A percentile compares a stretch with the other conserved stretches of the same genome.
Evolutionary conservation across 53 echinoderm and acorn worm species (phyloP).

Genomic region (Pentamera pediparva): DNA sequence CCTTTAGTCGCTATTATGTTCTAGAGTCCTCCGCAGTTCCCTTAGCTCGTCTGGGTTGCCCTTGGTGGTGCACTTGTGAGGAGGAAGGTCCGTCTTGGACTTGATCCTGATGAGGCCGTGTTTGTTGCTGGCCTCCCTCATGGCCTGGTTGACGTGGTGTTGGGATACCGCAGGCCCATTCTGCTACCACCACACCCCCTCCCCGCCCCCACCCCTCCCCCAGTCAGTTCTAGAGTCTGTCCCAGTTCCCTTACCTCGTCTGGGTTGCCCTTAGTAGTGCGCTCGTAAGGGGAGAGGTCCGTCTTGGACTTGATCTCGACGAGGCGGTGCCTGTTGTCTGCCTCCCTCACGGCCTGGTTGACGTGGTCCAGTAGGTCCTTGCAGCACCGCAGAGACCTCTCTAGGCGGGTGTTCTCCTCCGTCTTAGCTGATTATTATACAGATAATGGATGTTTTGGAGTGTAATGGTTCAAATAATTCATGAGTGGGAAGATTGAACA

Average conservation of each 20-base stretch:
- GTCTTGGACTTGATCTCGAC: conserved; percentile 52
- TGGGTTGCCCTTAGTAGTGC: conserved; percentile 53
- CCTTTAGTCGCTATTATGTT: too few species aligned
- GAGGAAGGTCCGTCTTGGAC: conserved; percentile 58
- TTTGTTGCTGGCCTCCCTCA: conserved; percentile 78
- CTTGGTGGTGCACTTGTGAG: conserved; percentile 68
- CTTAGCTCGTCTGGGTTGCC: conserved; percentile 57
- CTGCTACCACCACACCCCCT: too few species aligned
- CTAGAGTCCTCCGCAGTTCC: too few species aligned
- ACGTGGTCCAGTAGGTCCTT: conserved; percentile 68
- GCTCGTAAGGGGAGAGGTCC: conserved; percentile 73
- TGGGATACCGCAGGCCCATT: too few species aligned
- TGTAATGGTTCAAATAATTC: too few species aligned
- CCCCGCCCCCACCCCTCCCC: too few species aligned
- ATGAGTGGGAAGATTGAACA: too few species aligned
- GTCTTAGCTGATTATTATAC: conserved; percentile 46
- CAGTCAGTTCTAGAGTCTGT: too few species aligned
- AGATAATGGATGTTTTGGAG: too few species aligned
- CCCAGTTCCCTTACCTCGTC: conserved; percentile 52
- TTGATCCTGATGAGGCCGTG: conserved; percentile 53
- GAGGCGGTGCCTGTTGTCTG: conserved; percentile 64
- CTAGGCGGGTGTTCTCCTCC: conserved; percentile 50
- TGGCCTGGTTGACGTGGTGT: conserved; percentile 77
- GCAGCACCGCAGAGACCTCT: conserved; percentile 47
- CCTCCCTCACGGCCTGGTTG: conserved; percentile 83